Evolutionary conservation across 1,140 invertebrate species (phyloP), one percentile per base, ranked within the genome.

Genomic region (Ganaspis sp.): DNA sequence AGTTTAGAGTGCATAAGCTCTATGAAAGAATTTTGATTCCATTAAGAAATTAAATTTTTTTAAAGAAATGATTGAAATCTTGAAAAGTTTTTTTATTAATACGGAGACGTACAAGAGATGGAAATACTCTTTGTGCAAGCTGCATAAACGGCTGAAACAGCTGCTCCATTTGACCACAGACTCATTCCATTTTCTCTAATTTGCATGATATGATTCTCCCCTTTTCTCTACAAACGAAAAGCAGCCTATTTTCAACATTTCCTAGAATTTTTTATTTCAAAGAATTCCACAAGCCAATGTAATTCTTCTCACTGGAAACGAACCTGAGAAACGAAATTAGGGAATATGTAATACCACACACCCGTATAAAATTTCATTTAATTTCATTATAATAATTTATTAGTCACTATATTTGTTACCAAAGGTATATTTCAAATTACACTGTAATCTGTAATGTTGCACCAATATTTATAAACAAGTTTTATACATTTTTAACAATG

Each of bases 141-240:
- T 73, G 76, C 74, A 77, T 79, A 83, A 81, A 76, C 74, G 69
- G 40, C 64, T 76, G 45, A 26, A 54, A 45, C 77, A 78, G 73
- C 73, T 73, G 73, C 40, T 70, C 45, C 73, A 71, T 82, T 80
- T 76, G 40, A 76, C 78, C 81, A 70, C 78, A 76, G 79, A 72
- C 79, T 81, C 75, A 74, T 84, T 84, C 80, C 76, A 82, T 79
- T 79, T 78, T 78, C 81, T 79, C 77, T 77, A 75, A 74, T 77
- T 80, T 75, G 77, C 75, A 75, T 69, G 34, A 37, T 69, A 72
- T 69, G 74, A 53, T 54, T 70, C 38, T 75, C 37, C 69, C 70
- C 21, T 53, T 77, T 74, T 74, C 74, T 77, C 40, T 45, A 3
- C 45, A 17, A 21, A 64, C 23, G 11, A 64, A 12, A 26, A 64